Base-by-base conservation (phyloP, 2,113 vertebrate genomes). In the Phyllopteryx taeniolatus region DNA sequence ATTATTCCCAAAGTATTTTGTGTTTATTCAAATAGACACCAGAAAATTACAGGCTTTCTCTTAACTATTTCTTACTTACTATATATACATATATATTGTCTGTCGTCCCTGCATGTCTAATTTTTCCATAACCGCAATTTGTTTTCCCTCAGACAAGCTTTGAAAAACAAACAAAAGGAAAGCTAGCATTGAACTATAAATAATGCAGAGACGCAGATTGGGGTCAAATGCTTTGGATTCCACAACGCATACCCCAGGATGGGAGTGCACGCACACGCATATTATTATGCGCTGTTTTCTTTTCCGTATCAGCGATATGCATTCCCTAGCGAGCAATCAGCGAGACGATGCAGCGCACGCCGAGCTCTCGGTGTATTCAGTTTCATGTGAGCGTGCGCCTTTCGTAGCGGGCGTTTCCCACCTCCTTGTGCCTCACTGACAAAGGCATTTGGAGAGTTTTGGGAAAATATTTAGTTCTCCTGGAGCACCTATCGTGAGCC, bases 211-310 rank as follows among this genome's bases (percentile, higher is more conserved):
- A 75, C 77, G 65, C 77, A 88, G 84, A 89, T 83, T 88, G 83
- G 81, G 86, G 84, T 88, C 84, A 90, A 88, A 89, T 79, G 68
- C 82, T 87, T 85, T 79, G 80, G 75, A 86, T 89, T 89, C 83
- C 81, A 73, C 77, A 43, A 61, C 73, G 69, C 75, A 79, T 78
- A 33, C 14, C 39, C 59, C 66, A 64, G 63, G 67, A 77, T 67
- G 47, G 61, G 70, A 64, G 56, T 6, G 54, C 71, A 62, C 14
- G 20, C 65, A 49, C 67, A 70, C 62, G 49, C 15, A 31, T 14
- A 53, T 53, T 51, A 57, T 70, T 59, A 31, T 31, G 22, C 35
- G 51, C 42, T 66, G 46, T 61, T 64, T 43, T 56, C 60, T 64
- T 72, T 35, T 51, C 7, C 61, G 53, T 77, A 67, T 69, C 27